Evolutionary conservation across 2,888 invertebrate genomes (phyloP), one percentile per base, ranked within the genome.

Genomic region (Rhorus exstirpatorius): DNA sequence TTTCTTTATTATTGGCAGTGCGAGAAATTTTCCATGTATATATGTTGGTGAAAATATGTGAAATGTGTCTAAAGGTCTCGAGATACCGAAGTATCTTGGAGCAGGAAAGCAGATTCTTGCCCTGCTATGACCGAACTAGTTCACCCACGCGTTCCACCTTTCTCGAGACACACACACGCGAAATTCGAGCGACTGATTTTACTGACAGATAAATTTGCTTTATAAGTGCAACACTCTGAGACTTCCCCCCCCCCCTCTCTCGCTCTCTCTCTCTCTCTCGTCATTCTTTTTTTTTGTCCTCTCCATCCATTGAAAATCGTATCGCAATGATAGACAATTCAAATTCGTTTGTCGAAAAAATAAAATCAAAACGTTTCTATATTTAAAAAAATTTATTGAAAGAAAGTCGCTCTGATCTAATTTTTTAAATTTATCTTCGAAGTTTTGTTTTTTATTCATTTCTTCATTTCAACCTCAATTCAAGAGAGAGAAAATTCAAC

Each of bases 141-240:
- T 86, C 84, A 81, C 87, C 87, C 85, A 87, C 87, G 84, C 81
- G 71, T 49, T 17, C 35, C 72, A 77, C 70, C 72, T 67, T 63
- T 79, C 74, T 51, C 65, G 60, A 63, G 44, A 38, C 19, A 51
- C 53, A 12, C 49, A 44, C 31, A 24, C 19, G 78, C 82, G 85
- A 86, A 79, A 77, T n/a, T n/a, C 21, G 67, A 83, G 77, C 46
- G 35, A 70, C 31, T 68, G 76, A 83, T 81, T 71, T 68, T 71
- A 70, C 71, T 31, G 44, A 24, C 51, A 17, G 53, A 83, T 80
- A 81, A 85, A 84, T 85, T 84, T 58, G 55, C 71, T 67, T 46
- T 63, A 74, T 55, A 78, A 79, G 75, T 70, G 83, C 77, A 74
- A 68, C 60, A 17, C 14, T n/a, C 68, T 12, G 10, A 38, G 14